Base-by-base conservation (phyloP, 2,888 invertebrate genomes). In the Chironomus tentans region DNA sequence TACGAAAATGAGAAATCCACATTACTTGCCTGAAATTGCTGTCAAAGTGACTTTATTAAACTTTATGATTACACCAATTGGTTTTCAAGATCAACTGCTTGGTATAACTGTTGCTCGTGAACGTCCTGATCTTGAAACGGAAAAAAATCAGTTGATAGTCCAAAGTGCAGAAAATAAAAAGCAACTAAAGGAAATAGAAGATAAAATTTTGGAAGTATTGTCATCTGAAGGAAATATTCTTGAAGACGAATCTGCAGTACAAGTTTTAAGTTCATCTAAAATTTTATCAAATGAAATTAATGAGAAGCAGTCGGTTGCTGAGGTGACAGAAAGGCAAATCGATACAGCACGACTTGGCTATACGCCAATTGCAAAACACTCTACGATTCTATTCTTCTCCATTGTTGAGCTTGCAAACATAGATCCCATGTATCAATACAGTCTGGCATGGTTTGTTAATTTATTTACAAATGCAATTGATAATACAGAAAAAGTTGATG, bases 341-440 rank as follows among this genome's bases (percentile, higher is more conserved):
- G 95, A 97, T 81, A 87, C 87, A 18, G 92, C 93, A 0, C 88
- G 97, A 78, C 85, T 92, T 79, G 92, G 91, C 77, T 98, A 98
- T 81, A 90, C 91, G n/a, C 92, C 95, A 0, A 95, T 97, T 73
- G 95, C 97, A 1, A 89, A 88, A 21, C 93, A 97, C 82, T 94
- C 96, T 0, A 91, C 97, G 0, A 91, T 94, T 78, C 85, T 97
- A 50, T 98, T 97, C 85, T 97, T 97, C 85, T 92, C 95, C 6
- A 93, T 93, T 77, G 92, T 93, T 77, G 93, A 95, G 77, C 84
- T 98, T 80, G 92, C 95, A 5, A 91, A 93, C 80, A 94, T 98
- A 79, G 97, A 98, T 85, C 96, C 97, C 2, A 97, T 97, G 97
- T 98, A 98, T 84, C 97, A 97, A 82, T 98, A 97, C 83, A 97